Conservation (phyloP, 2,113 vertebrate genomes). For the Bubo bubo region DNA sequence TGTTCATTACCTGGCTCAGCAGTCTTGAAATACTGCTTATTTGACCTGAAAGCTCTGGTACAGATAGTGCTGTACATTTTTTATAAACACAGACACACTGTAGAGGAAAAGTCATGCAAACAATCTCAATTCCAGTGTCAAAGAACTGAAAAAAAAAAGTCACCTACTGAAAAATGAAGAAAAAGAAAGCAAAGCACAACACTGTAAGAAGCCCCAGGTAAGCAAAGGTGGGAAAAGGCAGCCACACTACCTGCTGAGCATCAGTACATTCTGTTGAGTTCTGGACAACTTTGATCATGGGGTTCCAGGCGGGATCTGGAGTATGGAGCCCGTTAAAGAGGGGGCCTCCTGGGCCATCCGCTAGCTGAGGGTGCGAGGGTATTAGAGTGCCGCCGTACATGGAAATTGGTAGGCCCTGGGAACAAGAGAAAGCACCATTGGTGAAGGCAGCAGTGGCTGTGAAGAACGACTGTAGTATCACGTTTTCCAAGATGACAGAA, state of each 20-base stretch:
- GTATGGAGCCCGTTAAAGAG: constrained; percentile 95
- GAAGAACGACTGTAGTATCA: neutral
- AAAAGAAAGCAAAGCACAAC: neutral
- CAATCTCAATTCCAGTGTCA: neutral
- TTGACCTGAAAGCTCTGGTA: neutral
- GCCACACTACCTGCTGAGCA: constrained; percentile 89
- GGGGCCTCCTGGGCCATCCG: constrained; percentile 90
- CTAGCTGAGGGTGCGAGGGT: constrained; percentile 91
- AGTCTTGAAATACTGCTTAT: neutral
- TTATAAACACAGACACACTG: neutral
- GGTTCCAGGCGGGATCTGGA: constrained; percentile 95
- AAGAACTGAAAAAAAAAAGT: neutral
- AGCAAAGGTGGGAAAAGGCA: neutral
- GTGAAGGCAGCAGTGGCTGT: neutral
- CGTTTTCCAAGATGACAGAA: neutral
- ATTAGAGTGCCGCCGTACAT: constrained; percentile 97
- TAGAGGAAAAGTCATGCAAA: neutral
- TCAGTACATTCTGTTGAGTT: constrained; percentile 94
- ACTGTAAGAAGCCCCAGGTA: neutral
- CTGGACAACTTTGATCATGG: constrained; percentile 98
- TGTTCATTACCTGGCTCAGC: neutral
- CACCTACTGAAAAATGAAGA: neutral
- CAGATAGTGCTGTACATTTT: accelerated
- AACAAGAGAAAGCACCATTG: neutral
- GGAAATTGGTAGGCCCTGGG: constrained; percentile 93